Percentiles rank a stretch among this genome's conserved stretches.
Conservation (phyloP, 1,140 invertebrate genomes). For the Brachionus rotundiformis region DNA sequence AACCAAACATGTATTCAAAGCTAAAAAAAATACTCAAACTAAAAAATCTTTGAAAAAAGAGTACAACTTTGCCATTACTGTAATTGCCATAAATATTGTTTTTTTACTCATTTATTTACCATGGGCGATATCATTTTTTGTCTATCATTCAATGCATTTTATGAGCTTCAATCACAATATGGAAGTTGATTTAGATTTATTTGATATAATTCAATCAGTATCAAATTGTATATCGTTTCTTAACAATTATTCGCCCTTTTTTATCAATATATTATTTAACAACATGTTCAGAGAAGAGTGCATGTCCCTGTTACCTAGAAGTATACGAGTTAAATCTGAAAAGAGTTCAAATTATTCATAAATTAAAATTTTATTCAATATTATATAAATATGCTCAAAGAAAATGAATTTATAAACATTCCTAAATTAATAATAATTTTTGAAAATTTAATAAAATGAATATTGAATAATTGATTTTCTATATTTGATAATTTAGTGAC, state of each 20-base stretch:
- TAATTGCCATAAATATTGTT: constrained; percentile 17
- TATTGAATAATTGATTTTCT: too few relatives aligned
- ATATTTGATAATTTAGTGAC: too few relatives aligned
- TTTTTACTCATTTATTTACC: constrained; percentile 19
- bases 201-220: neutral
- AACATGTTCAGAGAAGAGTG: neutral
- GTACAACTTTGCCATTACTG: constrained; percentile 7
- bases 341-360: neutral
- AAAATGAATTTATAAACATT: too few relatives aligned
- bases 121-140: neutral
- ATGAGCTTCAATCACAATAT: neutral
- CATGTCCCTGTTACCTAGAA: neutral
- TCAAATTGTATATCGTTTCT: constrained; percentile 5
- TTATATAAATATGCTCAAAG: too few relatives aligned
- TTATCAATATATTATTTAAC: constrained; percentile 4
- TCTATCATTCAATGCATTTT: constrained; percentile 8
- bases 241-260: constrained; percentile 28
- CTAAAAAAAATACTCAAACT: neutral
- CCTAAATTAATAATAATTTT: too few relatives aligned
- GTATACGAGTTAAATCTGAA: neutral
- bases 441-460: too few relatives aligned
- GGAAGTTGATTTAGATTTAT: neutral
- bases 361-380: neutral
- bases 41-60: neutral
- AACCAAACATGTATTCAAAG: neutral